Evolutionary conservation across 2,797 vertebrate genomes (phyloP).

Genomic region (Bucorvus abyssinicus): DNA sequence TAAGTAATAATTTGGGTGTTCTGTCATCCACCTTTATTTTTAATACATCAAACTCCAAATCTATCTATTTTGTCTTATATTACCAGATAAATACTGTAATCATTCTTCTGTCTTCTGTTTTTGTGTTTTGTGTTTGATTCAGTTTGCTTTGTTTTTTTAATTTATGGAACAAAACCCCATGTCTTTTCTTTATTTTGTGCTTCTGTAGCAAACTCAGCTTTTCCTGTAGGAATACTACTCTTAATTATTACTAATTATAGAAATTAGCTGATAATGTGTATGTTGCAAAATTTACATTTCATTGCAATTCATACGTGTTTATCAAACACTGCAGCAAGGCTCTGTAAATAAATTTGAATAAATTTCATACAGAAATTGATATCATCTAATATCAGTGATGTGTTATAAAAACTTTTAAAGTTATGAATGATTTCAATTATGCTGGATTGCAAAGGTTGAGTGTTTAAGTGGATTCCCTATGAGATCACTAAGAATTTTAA

Average conservation of each 20-base stretch:
- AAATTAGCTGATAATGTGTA: neutral
- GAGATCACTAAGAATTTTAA: neutral
- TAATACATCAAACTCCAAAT: rapidly evolving
- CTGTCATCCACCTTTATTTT: neutral
- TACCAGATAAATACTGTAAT: neutral
- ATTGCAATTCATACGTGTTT: neutral
- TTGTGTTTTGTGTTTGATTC: neutral
- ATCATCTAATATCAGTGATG: neutral
- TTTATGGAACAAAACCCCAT: rapidly evolving
- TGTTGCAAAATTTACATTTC: neutral
- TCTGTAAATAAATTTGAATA: neutral
- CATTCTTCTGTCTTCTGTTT: neutral
- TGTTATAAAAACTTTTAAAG: neutral
- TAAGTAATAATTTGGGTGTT: neutral
- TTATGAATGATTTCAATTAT: neutral
- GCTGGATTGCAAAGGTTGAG: neutral
- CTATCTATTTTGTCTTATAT: neutral
- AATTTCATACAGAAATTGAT: neutral
- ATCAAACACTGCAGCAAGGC: neutral
- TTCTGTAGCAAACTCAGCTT: neutral
- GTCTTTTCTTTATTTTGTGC: neutral
- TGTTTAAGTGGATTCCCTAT: neutral
- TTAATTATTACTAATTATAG: neutral
- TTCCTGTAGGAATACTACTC: neutral
- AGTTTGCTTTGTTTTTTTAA: neutral